Evolutionary conservation across 2,113 vertebrate species (phyloP).

Genomic region (Mormyrus iriodes): DNA sequence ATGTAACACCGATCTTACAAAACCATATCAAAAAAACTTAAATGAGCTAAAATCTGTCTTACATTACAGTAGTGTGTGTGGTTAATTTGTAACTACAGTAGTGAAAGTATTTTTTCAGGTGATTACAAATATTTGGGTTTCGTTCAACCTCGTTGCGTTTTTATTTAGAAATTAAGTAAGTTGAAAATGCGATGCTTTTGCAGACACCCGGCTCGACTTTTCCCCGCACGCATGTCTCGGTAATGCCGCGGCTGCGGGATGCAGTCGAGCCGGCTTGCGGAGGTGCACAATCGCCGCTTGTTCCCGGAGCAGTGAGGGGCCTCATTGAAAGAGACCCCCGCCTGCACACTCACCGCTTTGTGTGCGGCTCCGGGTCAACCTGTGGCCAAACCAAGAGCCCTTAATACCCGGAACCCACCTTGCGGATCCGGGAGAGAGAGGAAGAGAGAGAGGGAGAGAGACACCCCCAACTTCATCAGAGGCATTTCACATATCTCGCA

Average conservation of each 20-base stretch:
- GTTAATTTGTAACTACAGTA: not conserved
- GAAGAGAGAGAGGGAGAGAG: not conserved
- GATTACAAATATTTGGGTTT: not conserved
- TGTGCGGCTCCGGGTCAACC: not conserved
- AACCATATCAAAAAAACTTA: not conserved
- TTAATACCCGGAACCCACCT: not conserved
- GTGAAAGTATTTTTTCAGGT: not conserved
- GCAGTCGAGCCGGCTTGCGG: not conserved
- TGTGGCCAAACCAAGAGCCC: not conserved
- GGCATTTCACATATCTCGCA: not conserved
- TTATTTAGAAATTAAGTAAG: not conserved
- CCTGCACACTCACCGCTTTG: conserved; percentile 40
- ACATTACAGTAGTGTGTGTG: not conserved
- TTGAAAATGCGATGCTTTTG: not conserved
- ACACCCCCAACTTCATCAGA: not conserved
- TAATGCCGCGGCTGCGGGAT: not conserved
- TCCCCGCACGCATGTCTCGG: not conserved
- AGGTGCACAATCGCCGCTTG: conserved; percentile 41
- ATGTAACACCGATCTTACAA: not conserved
- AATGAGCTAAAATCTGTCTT: not conserved
- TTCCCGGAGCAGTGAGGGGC: conserved; percentile 53
- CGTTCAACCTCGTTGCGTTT: not conserved
- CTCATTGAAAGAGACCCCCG: conserved; percentile 51
- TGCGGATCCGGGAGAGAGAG: not conserved
- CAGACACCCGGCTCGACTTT: not conserved